Conservation (phyloP, 35 echinoderm and acorn worm species). For the Heliocidaris tuberculata region DNA sequence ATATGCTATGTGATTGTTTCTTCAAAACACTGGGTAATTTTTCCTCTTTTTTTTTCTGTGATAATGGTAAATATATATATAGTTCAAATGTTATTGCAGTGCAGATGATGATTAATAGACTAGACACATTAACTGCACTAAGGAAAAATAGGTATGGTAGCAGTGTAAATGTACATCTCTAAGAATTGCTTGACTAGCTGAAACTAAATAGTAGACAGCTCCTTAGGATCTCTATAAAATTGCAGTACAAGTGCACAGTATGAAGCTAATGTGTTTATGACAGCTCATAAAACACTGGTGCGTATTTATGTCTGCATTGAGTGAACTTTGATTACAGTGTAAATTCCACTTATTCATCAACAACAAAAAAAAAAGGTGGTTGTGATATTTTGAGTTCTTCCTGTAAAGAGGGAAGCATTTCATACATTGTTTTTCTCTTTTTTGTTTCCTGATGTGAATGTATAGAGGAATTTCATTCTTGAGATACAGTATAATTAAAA, state of each 20-base stretch:
- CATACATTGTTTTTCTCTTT: conserved; percentile 22
- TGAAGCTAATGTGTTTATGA: background rate
- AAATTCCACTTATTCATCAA: background rate
- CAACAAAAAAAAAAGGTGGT: background rate
- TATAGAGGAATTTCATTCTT: conserved; percentile 24
- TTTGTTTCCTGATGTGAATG: conserved; percentile 31
- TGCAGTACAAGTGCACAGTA: background rate
- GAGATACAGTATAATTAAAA: background rate
- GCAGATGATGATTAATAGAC: background rate
- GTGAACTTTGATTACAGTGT: background rate
- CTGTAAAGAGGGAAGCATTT: conserved; percentile 24
- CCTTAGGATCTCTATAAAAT: background rate
- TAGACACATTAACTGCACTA: background rate
- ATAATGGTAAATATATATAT: conserved; percentile 11
- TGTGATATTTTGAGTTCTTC: conserved; percentile 43
- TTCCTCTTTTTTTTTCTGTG: conserved; percentile 12
- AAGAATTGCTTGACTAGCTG: background rate
- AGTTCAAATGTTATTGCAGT: background rate
- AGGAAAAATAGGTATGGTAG: background rate
- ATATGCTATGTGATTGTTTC: background rate
- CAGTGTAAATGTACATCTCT: background rate
- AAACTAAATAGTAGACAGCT: background rate
- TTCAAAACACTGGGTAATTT: background rate
- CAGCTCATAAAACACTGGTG: background rate
- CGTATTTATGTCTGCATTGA: background rate